Evolutionary conservation across 2,888 invertebrate genomes (phyloP).

Genomic region (Eupithecia tripunctaria): DNA sequence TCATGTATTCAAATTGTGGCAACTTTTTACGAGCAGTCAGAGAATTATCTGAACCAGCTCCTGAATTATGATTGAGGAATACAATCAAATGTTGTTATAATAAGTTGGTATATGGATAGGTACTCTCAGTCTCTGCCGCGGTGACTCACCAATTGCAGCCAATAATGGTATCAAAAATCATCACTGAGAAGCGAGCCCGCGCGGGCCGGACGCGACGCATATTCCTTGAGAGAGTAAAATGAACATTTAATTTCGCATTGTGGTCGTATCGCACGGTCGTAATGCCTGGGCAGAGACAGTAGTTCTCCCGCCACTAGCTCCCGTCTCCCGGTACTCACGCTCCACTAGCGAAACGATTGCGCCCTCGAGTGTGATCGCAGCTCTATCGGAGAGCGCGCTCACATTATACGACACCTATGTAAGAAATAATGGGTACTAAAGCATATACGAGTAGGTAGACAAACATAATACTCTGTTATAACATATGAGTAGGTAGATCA

Average conservation of each 20-base stretch:
- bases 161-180: too few species aligned
- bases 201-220: neutral
- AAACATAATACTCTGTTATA: too few species aligned
- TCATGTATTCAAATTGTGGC: conserved; percentile 16
- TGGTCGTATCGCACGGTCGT: neutral
- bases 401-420: too few species aligned
- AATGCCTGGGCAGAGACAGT: neutral
- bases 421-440: too few species aligned
- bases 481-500: too few species aligned
- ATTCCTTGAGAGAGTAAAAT: neutral
- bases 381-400: too few species aligned
- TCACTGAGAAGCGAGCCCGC: too few species aligned
- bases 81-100: neutral
- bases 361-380: too few species aligned
- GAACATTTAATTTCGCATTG: neutral
- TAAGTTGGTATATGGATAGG: neutral
- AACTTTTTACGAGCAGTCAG: neutral
- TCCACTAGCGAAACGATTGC: neutral
- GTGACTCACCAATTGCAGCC: neutral
- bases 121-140: neutral
- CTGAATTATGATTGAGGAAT: neutral
- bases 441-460: too few species aligned
- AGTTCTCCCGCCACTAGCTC: neutral
- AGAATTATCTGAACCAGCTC: conserved; percentile 6
- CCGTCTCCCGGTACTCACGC: neutral